Evolutionary conservation across 2,113 vertebrate genomes (phyloP).

Genomic region (Rousettus leschenaultii): DNA sequence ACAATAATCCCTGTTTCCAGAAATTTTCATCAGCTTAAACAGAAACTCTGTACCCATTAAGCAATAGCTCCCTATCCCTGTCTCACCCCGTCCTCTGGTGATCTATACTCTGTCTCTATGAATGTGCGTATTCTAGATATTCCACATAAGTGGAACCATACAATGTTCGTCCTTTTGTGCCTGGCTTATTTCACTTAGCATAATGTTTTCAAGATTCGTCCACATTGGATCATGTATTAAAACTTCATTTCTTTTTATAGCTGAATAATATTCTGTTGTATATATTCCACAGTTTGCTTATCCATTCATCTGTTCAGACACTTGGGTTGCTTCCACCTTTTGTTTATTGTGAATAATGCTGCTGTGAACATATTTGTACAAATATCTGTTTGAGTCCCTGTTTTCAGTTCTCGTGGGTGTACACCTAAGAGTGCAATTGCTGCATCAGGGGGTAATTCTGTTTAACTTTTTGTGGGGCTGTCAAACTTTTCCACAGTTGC

Average conservation of each 20-base stretch:
- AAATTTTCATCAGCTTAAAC: neutral
- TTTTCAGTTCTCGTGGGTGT: neutral
- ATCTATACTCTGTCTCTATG: neutral
- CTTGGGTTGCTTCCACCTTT: neutral
- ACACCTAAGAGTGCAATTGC: neutral
- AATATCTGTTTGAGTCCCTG: neutral
- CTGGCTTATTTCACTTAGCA: neutral
- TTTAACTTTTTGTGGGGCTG: neutral
- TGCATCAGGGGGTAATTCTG: neutral
- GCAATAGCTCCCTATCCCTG: neutral
- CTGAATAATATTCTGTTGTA: neutral
- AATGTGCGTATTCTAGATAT: neutral
- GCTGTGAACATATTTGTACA: neutral
- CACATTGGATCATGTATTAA: neutral
- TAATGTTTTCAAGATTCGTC: neutral
- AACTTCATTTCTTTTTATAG: neutral
- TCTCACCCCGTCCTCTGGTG: neutral
- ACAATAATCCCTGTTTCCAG: neutral
- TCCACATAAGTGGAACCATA: neutral
- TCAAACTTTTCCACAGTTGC: neutral
- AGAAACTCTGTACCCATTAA: neutral
- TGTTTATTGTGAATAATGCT: neutral
- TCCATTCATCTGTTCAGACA: neutral
- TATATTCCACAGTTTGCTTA: neutral
- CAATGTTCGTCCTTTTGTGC: neutral